Conservation (phyloP, 2,113 vertebrate species). For the Pycnonotus jocosus region DNA sequence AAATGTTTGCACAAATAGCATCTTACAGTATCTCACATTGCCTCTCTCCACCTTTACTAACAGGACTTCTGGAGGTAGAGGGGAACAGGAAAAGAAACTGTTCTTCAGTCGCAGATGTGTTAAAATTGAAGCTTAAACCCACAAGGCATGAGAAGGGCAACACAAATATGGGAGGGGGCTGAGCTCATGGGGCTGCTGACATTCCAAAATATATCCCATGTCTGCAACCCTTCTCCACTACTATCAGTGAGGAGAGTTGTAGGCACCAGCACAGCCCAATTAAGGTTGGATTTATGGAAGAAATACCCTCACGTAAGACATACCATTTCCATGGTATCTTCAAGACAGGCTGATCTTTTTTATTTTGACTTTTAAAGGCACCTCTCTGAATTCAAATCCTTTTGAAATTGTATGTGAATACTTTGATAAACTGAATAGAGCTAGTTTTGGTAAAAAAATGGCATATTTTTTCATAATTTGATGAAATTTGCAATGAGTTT, state of each 20-base stretch:
- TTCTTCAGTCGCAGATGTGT: not conserved
- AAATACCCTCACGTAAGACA: rapidly evolving
- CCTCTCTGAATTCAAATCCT: not conserved
- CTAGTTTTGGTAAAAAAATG: not conserved
- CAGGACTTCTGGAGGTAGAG: not conserved
- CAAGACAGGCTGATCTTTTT: not conserved
- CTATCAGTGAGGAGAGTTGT: not conserved
- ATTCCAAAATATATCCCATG: not conserved
- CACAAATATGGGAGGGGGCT: not conserved
- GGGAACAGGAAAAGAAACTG: not conserved
- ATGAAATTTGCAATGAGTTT: not conserved
- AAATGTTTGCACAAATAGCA: not conserved
- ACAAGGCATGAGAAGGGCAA: rapidly evolving
- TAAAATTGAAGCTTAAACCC: not conserved
- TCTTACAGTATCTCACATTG: not conserved
- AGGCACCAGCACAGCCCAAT: not conserved
- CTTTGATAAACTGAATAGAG: not conserved
- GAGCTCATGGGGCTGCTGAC: not conserved
- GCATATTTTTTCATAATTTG: not conserved
- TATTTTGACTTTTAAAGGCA: not conserved
- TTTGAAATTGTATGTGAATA: not conserved
- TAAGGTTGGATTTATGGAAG: not conserved
- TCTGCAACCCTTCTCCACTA: not conserved
- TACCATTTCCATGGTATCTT: not conserved
- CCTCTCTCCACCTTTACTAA: not conserved